phyloP scores from a whole-genome alignment of 2,113 vertebrate genomes.

The Nyctereutes procyonoides region DNA sequence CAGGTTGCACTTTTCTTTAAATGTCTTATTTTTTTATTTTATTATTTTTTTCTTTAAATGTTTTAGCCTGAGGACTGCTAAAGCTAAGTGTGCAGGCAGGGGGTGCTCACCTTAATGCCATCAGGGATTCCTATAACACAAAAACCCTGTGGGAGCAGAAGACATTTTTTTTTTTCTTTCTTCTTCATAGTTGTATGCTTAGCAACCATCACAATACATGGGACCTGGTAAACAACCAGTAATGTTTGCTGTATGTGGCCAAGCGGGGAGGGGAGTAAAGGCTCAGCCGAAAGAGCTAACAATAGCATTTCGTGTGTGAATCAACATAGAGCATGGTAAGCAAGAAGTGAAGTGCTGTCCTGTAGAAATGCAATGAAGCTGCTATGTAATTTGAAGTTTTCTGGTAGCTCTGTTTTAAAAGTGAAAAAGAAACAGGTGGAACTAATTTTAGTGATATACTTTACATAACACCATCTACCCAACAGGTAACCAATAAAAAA shows the following conservation, averaged over 20 bases:
- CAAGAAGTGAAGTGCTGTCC: background rate
- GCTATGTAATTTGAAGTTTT: background rate
- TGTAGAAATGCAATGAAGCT: background rate
- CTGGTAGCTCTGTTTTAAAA: background rate
- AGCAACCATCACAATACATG: background rate
- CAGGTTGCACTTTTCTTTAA: background rate
- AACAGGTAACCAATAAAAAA: constrained; percentile 26
- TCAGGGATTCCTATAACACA: background rate
- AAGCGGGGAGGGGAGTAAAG: background rate
- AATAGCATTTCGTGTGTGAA: background rate
- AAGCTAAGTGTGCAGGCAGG: too few species aligned
- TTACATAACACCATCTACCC: background rate
- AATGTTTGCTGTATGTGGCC: background rate
- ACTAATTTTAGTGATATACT: background rate
- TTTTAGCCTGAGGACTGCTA: background rate
- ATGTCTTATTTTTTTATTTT: background rate
- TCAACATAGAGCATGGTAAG: background rate
- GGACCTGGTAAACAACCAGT: background rate
- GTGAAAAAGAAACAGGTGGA: background rate
- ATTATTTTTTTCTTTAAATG: background rate
- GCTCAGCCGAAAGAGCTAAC: background rate
- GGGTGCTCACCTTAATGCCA: background rate
- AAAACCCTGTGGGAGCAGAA: background rate
- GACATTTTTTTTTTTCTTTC: background rate
- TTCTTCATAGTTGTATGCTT: background rate